A percentile compares a stretch with the other conserved stretches of the same genome.
Evolutionary conservation across 2,888 invertebrate species (phyloP).

Genomic region (Pollenia amentaria): DNA sequence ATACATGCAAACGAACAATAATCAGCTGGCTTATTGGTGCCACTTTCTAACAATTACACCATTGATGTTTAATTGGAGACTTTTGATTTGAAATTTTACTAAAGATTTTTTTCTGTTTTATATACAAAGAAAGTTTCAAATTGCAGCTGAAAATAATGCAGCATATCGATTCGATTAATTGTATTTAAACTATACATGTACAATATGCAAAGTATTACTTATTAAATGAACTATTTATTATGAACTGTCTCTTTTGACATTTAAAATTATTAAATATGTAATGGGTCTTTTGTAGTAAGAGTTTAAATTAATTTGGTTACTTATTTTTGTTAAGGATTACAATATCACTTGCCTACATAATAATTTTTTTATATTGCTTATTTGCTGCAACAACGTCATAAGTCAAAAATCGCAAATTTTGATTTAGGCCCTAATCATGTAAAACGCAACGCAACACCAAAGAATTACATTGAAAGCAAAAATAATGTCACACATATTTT

Average conservation of each 20-base stretch:
- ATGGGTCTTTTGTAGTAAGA: slow-evolving; percentile 9
- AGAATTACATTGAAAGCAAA: too few species aligned
- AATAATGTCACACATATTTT: too few species aligned
- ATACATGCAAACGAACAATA: too few species aligned
- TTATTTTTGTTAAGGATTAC: slow-evolving; percentile 60
- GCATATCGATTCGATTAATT: slow-evolving; percentile 23
- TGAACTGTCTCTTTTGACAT: slow-evolving; percentile 22
- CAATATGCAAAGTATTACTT: neutral
- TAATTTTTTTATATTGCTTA: slow-evolving; percentile 42
- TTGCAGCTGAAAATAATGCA: neutral
- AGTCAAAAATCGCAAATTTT: too few species aligned
- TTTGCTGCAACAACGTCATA: neutral
- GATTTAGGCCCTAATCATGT: too few species aligned
- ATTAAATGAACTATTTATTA: slow-evolving; percentile 17
- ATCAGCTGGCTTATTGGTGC: too few species aligned
- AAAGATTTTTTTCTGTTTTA: too few species aligned
- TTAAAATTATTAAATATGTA: slow-evolving; percentile 11
- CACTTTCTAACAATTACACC: too few species aligned
- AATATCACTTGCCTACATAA: slow-evolving; percentile 71
- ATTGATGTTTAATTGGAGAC: too few species aligned
- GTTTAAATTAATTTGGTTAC: slow-evolving; percentile 56
- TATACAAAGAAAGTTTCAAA: too few species aligned
- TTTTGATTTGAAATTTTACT: too few species aligned
- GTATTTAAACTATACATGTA: neutral
- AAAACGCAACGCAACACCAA: too few species aligned